Percentiles rank a stretch among this genome's conserved stretches.
These are phyloP conservation scores for Austrolebias charrua DNA, from an alignment of 2,797 vertebrate genomes.

Conservation along the genomic window DNA sequence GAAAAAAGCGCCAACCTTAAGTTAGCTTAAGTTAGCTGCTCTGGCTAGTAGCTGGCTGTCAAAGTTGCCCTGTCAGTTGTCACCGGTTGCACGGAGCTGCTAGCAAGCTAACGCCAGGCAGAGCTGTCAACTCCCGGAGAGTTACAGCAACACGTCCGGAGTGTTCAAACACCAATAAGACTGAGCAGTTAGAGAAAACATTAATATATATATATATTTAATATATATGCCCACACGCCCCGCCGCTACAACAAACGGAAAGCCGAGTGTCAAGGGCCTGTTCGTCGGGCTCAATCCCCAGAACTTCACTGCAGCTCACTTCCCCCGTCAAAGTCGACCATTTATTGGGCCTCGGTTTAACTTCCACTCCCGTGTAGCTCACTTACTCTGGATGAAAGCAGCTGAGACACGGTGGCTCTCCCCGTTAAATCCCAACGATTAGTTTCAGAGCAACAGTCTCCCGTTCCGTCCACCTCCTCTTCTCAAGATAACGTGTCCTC, in stretches of 20 bases:
- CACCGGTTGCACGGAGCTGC: constrained; percentile 70
- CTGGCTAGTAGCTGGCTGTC: constrained; percentile 74
- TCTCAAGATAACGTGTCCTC: constrained; percentile 47
- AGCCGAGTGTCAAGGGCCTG: constrained; percentile 68
- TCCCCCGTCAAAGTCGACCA: constrained; percentile 78
- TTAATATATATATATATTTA: constrained; percentile 18
- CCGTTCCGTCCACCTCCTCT: constrained; percentile 64
- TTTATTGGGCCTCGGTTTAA: constrained; percentile 80
- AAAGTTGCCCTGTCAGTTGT: constrained; percentile 80
- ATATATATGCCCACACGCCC: constrained; percentile 60
- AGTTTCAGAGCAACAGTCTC: constrained; percentile 74
- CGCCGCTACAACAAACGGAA: constrained; percentile 41
- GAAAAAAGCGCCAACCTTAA: constrained; percentile 36
- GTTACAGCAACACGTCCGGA: constrained; percentile 59
- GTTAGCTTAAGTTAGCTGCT: constrained; percentile 69
- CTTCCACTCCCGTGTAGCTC: constrained; percentile 80
- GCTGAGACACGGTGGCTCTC: constrained; percentile 63
- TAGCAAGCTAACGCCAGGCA: constrained; percentile 68
- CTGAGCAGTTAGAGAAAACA: constrained; percentile 3
- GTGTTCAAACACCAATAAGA: constrained; percentile 43
- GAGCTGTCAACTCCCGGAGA: constrained; percentile 79
- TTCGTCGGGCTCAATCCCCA: constrained; percentile 68
- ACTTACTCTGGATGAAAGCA: constrained; percentile 81
- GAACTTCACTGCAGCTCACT: constrained; percentile 75
- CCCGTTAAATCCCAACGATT: constrained; percentile 73